Evolutionary conservation across 2,888 invertebrate genomes (phyloP), one percentile per base, ranked within the genome.

Genomic region (Drosophila dives): DNA sequence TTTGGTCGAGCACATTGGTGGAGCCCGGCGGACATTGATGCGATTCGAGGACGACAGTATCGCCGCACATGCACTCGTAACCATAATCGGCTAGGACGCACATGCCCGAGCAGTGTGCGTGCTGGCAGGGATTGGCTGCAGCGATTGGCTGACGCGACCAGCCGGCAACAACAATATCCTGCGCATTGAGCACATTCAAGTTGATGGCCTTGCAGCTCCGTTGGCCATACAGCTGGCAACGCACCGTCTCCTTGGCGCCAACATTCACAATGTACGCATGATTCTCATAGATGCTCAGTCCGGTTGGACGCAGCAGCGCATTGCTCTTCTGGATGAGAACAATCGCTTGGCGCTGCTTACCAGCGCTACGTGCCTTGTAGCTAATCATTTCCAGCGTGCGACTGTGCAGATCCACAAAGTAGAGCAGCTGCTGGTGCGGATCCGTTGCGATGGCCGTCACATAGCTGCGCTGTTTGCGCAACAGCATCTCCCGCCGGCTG

Each of bases 281-380:
- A 91, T 97, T 96, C 90, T 97, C 97, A 91, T 96, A 96, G 50
- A 97, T 93, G 7, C 94, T 95, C 29, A 98, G 91, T 0, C 95
- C 95, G 50, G 95, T 94, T 0, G 97, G 96, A 40, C 94, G 94
- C 60, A 93, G 91, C 0, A 95, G 91, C 1, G 94, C 91, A 0
- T 93, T 91, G 32, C 94, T 93, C 71, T 93, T 93, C 15, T 92
- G 92, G 42, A 94, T 82, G 42, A 95, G 88, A 1, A 92, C 92
- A 75, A 91, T 93, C 29, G 94, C 93, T 6, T 53, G 36, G 0
- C 76, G 72, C 5, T 50, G 64, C 2, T 50, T 40, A 15, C 36
- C 63, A 3, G 29, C 23, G 49, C 36, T 53, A 0, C 67, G 72
- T 8, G 32, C 20, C 3, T 49, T 45, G 12, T 95, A 95, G 77